A percentile compares a stretch with the other conserved stretches of the same genome.
Conservation (phyloP, 2,113 vertebrate species). For the Gasterosteus aculeatus region DNA sequence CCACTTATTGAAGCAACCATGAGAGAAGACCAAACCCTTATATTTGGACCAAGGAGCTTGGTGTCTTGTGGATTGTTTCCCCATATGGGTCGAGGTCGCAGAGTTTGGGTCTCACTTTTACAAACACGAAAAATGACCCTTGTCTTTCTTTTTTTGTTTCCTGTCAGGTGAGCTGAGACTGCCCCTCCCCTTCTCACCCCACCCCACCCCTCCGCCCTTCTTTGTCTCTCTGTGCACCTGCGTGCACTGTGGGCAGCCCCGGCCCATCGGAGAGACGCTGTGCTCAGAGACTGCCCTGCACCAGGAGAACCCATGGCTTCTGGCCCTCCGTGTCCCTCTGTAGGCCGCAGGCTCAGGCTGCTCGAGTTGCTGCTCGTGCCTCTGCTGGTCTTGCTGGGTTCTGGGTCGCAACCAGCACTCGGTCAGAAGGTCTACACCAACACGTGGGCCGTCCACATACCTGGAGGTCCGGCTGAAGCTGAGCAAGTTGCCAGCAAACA, state of each 20-base stretch:
- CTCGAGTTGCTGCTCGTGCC: conserved; percentile 80
- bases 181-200: conserved; percentile 13
- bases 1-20: background rate
- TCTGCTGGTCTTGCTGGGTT: conserved; percentile 81
- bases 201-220: conserved; percentile 2
- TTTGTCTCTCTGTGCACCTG: conserved; percentile 59
- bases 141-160: background rate
- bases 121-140: background rate
- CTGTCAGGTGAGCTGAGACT: conserved; percentile 67
- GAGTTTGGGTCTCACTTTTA: conserved; percentile 12
- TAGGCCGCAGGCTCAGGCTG: conserved; percentile 71
- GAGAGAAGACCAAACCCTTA: conserved; percentile 1
- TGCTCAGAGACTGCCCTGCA: conserved; percentile 65
- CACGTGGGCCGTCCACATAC: conserved; percentile 92
- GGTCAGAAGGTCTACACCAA: conserved; percentile 90
- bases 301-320: conserved; percentile 71
- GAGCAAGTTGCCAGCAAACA: conserved; percentile 87
- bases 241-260: conserved; percentile 63
- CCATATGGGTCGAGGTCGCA: background rate
- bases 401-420: conserved; percentile 74
- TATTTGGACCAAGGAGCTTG: background rate
- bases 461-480: conserved; percentile 85
- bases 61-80: conserved; percentile 3
- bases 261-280: conserved; percentile 59
- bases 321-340: conserved; percentile 61